These are phyloP conservation scores for Drosophila parthenogenetica DNA, from an alignment of 2,888 invertebrate genomes.

Conservation along the genomic window DNA sequence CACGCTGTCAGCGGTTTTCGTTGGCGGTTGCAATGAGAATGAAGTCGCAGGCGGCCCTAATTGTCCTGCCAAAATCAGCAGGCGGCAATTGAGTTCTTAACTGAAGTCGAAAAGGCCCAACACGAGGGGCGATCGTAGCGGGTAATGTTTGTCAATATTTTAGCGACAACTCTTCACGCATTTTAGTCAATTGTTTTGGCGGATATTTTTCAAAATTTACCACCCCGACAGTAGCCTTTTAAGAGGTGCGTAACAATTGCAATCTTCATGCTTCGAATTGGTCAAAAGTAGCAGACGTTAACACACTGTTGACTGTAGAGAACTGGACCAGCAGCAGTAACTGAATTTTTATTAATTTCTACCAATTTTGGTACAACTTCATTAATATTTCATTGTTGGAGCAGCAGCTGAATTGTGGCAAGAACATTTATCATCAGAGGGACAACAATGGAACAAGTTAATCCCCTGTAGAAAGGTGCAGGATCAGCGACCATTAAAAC, in stretches of 20 bases:
- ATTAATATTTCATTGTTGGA: conserved; percentile 67
- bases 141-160: conserved; percentile 74
- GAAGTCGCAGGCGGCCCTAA: conserved; percentile 62
- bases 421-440: conserved; percentile 65
- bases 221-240: conserved; percentile 41
- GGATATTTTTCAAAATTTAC: neutral
- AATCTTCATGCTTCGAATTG: conserved; percentile 62
- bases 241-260: conserved; percentile 69
- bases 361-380: conserved; percentile 55
- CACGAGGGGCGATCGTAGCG: conserved; percentile 28
- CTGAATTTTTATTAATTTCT: conserved; percentile 48
- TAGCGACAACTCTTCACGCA: conserved; percentile 58
- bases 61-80: conserved; percentile 56
- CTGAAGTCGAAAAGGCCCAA: neutral
- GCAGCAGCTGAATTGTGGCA: conserved; percentile 51
- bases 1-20: conserved; percentile 81
- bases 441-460: conserved; percentile 69
- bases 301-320: too few species aligned
- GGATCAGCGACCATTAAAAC: conserved; percentile 46
- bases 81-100: conserved; percentile 38
- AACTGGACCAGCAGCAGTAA: neutral
- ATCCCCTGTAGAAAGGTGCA: conserved; percentile 63
- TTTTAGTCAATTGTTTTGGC: conserved; percentile 53
- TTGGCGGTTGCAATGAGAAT: conserved; percentile 62
- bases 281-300: neutral